Evolutionary conservation across 2,888 invertebrate species (phyloP).

Genomic region (Ashinkailepas kermadecensis): DNA sequence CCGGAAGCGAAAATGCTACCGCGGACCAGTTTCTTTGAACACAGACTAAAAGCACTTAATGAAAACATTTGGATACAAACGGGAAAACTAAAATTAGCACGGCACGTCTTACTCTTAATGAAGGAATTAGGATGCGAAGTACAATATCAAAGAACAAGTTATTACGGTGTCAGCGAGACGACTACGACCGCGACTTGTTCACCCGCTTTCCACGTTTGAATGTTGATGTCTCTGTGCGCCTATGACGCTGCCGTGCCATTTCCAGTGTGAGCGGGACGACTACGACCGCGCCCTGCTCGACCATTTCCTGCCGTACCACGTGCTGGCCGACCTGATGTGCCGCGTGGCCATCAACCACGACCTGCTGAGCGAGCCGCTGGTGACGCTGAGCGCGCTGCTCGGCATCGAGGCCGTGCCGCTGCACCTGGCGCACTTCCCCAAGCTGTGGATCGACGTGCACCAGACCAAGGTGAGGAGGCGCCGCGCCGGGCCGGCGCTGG

Average conservation of each 20-base stretch:
- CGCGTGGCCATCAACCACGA: constrained; percentile 82
- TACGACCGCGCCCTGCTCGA: constrained; percentile 67
- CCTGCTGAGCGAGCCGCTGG: constrained; percentile 73
- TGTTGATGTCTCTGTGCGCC: no score
- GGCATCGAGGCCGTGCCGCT: constrained; percentile 84
- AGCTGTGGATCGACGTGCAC: constrained; percentile 84
- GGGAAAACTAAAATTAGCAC: no score
- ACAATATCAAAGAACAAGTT: no score
- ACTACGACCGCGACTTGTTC: constrained; percentile 64
- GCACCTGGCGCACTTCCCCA: constrained; percentile 79
- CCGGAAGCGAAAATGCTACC: no score
- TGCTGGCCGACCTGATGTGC: constrained; percentile 76
- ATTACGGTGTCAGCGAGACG: constrained; percentile 62
- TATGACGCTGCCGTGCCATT: constrained; percentile 28
- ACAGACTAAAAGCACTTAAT: no score
- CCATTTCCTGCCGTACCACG: constrained; percentile 81
- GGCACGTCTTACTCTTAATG: no score
- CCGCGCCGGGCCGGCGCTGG: not conserved
- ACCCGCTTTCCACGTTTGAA: constrained; percentile 54
- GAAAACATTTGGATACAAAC: no score
- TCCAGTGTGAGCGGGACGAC: constrained; percentile 62
- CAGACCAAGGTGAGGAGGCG: constrained; percentile 53
- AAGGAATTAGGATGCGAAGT: no score
- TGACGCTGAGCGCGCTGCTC: constrained; percentile 77
- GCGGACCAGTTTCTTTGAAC: no score